These are phyloP conservation scores for Ceuthmochares aereus DNA, from an alignment of 2,113 vertebrate species.

Conservation along the genomic window DNA sequence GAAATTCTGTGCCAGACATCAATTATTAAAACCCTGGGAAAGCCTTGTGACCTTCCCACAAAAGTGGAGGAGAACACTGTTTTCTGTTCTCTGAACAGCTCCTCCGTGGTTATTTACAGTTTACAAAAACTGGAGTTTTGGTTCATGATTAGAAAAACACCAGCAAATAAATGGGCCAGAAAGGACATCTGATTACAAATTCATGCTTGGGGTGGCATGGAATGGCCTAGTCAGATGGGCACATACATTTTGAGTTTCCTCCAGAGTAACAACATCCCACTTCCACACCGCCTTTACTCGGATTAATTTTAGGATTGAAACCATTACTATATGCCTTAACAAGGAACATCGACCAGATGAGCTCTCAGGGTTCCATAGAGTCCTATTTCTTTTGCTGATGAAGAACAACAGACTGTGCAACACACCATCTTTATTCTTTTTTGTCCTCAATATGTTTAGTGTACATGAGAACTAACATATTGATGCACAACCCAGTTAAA, in stretches of 20 bases:
- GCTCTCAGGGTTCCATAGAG: not conserved
- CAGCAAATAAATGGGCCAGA: not conserved
- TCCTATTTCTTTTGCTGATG: not conserved
- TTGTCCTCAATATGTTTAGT: not conserved
- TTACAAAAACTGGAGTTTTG: not conserved
- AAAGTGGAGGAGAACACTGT: not conserved
- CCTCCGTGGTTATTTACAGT: not conserved
- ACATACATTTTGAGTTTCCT: not conserved
- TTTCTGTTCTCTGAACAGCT: not conserved
- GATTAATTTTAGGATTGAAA: not conserved
- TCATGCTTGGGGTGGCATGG: not conserved
- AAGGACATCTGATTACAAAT: not conserved
- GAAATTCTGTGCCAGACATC: not conserved
- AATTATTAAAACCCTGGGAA: not conserved
- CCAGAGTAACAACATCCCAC: not conserved
- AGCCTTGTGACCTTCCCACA: conserved; percentile 12
- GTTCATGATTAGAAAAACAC: not conserved
- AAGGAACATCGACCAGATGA: not conserved
- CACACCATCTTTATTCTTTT: not conserved
- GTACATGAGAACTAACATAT: not conserved
- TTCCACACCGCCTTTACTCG: not conserved
- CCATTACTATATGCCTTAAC: not conserved
- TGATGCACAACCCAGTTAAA: not conserved
- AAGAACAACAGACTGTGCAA: not conserved
- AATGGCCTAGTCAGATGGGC: not conserved